These are phyloP conservation scores for Sturnus vulgaris DNA, from an alignment of 2,113 vertebrate genomes.

Conservation along the genomic window DNA sequence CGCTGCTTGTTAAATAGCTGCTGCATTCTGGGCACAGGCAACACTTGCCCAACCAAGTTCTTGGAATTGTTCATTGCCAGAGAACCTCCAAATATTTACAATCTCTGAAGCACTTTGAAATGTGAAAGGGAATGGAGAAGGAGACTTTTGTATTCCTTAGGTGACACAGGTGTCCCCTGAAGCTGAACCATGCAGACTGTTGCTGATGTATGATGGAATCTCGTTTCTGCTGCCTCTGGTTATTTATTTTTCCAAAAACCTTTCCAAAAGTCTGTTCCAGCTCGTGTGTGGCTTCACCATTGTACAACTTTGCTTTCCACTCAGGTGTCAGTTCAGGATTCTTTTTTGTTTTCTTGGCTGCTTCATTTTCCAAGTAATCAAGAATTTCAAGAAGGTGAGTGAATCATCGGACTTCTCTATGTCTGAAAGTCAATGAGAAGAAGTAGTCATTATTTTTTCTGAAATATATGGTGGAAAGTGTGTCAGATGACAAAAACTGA, in stretches of 20 bases:
- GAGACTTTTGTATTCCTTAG: neutral
- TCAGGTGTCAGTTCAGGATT: neutral
- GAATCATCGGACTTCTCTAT: neutral
- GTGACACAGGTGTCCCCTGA: neutral
- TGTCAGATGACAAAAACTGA: neutral
- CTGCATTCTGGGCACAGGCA: neutral
- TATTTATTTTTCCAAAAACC: neutral
- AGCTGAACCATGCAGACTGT: neutral
- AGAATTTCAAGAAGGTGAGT: neutral
- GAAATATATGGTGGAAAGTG: neutral
- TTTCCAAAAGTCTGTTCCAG: neutral
- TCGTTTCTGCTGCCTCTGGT: neutral
- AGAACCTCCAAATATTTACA: neutral
- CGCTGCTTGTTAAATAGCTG: neutral
- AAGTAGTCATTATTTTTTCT: neutral
- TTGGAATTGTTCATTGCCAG: neutral
- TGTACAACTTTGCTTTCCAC: neutral
- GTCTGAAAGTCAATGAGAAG: neutral
- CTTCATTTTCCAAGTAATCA: neutral
- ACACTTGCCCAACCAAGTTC: neutral
- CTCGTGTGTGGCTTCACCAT: neutral
- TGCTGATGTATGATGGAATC: neutral
- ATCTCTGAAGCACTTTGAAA: neutral
- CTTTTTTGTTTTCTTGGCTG: neutral
- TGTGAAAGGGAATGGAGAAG: neutral